Evolutionary conservation across 92 coral and sea anemone species (phyloP).

Genomic region (Plumapathes pennacea): DNA sequence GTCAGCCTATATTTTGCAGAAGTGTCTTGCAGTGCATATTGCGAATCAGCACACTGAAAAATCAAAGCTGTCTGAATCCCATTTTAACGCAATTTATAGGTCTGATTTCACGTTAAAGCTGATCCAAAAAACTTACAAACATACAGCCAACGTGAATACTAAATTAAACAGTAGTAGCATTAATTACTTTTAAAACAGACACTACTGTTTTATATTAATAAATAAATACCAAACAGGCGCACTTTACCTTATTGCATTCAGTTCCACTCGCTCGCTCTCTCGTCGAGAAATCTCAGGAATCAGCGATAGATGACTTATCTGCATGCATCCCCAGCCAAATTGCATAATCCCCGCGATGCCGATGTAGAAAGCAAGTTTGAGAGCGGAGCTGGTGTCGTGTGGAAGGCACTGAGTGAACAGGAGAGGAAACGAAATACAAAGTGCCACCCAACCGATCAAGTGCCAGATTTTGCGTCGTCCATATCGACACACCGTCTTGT

Average conservation of each 20-base stretch:
- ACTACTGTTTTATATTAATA: no score
- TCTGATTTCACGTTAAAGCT: no score
- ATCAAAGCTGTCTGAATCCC: no score
- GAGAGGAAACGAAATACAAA: slow-evolving; percentile 59
- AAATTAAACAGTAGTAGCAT: no score
- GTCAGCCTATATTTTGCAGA: no score
- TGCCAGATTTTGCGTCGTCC: slow-evolving; percentile 89
- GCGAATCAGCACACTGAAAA: no score
- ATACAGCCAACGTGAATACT: no score
- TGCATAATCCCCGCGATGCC: slow-evolving; percentile 79
- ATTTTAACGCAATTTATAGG: no score
- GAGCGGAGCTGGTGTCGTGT: slow-evolving; percentile 37
- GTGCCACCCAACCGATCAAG: slow-evolving; percentile 62
- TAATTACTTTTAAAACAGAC: no score
- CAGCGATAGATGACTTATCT: slow-evolving; percentile 75
- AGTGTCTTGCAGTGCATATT: no score
- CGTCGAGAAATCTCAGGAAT: slow-evolving; percentile 77
- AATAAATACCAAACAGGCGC: no score
- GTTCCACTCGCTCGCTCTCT: slow-evolving; percentile 67
- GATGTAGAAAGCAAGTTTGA: slow-evolving; percentile 67
- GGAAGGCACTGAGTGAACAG: slow-evolving; percentile 65
- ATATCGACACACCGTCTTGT: slow-evolving; percentile 81
- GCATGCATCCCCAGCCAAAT: slow-evolving; percentile 91
- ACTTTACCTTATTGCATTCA: slow-evolving; percentile 77
- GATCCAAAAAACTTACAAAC: no score